Conservation (phyloP, 2,797 vertebrate genomes). For the Danio choprae region DNA sequence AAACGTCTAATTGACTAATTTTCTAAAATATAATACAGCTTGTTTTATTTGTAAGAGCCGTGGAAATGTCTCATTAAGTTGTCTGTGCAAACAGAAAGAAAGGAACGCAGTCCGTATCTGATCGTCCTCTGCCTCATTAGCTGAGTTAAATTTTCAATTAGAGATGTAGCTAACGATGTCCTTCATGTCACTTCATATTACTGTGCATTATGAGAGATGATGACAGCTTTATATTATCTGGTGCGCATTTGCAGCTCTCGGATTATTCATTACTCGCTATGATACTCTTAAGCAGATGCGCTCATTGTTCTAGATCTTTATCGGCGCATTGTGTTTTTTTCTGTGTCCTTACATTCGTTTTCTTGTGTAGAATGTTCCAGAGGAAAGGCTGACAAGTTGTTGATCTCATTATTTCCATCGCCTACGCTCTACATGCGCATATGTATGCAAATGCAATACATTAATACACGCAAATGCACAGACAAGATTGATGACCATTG, state of each 20-base stretch:
- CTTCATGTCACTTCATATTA: slow-evolving; percentile 38
- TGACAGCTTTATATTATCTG: slow-evolving; percentile 21
- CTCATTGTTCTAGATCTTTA: slow-evolving; percentile 11
- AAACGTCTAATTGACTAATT: slow-evolving; percentile 4
- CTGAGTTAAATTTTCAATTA: slow-evolving; percentile 53
- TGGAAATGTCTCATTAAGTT: slow-evolving; percentile 45
- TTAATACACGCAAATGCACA: slow-evolving; percentile 38
- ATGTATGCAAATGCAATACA: slow-evolving; percentile 28
- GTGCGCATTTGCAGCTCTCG: not conserved
- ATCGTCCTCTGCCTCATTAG: slow-evolving; percentile 56
- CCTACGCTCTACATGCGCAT: slow-evolving; percentile 14
- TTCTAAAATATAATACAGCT: slow-evolving; percentile 16
- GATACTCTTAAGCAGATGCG: not conserved
- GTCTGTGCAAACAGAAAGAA: slow-evolving; percentile 54
- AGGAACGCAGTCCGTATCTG: slow-evolving; percentile 41
- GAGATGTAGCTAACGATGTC: slow-evolving; percentile 44
- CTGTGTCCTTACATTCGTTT: not conserved
- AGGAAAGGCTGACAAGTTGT: not conserved
- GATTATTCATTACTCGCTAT: not conserved
- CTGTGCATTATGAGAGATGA: slow-evolving; percentile 26
- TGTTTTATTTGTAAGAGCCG: slow-evolving; percentile 24
- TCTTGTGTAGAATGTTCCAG: slow-evolving; percentile 4
- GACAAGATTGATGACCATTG: slow-evolving; percentile 71
- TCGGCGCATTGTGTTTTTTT: not conserved
- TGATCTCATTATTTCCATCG: slow-evolving; percentile 12